Conservation (phyloP, 1,140 invertebrate species). For the Drosophila sulfurigaster region DNA sequence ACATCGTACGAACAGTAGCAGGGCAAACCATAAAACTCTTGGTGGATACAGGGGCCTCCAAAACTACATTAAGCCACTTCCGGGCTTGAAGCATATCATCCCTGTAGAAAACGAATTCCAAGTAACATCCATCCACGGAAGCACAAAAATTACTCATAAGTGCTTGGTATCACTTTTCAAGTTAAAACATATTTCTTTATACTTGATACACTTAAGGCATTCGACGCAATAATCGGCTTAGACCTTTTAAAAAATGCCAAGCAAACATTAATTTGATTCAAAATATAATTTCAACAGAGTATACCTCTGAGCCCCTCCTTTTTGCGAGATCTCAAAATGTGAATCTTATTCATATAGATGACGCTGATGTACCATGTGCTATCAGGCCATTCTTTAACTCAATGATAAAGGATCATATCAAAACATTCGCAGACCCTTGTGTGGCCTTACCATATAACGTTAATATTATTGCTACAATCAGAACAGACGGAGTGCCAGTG, state of each 20-base stretch:
- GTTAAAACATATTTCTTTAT: no score
- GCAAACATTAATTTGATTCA: background rate
- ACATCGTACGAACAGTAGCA: background rate
- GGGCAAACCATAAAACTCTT: conserved; percentile 10
- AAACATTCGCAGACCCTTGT: conserved; percentile 12
- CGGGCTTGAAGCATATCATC: conserved; percentile 1
- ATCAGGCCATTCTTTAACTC: background rate
- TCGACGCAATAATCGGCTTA: conserved; percentile 3
- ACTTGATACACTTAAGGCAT: background rate
- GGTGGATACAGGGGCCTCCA: conserved; percentile 1
- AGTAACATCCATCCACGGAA: conserved; percentile 1
- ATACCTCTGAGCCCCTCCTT: background rate
- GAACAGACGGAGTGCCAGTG: background rate
- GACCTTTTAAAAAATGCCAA: no score
- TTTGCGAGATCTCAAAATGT: background rate
- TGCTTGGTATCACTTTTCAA: background rate
- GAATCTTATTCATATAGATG: conserved; percentile 7
- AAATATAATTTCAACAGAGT: background rate
- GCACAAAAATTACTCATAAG: conserved; percentile 2
- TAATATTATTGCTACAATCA: conserved; percentile 2
- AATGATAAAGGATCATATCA: conserved; percentile 2
- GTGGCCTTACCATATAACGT: conserved; percentile 9
- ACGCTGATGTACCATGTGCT: background rate
- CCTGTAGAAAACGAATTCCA: background rate
- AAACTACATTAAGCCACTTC: conserved; percentile 6